Evolutionary conservation across 1,140 invertebrate species (phyloP).

Genomic region (Bombus confusus): DNA sequence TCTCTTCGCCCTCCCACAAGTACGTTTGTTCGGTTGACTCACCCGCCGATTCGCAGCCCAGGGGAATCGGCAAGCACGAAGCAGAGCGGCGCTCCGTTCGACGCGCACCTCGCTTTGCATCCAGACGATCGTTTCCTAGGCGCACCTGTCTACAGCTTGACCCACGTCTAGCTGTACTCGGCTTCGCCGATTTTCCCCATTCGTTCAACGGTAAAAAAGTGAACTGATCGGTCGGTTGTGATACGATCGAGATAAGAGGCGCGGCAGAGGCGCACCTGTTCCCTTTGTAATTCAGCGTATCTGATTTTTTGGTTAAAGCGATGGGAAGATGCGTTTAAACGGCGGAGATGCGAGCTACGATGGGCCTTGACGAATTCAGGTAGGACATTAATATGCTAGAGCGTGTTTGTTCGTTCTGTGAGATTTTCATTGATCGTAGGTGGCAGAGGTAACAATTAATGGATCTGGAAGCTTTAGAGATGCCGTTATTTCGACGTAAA

Average conservation of each 20-base stretch:
- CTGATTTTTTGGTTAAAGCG: neutral
- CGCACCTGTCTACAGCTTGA: conserved; percentile 28
- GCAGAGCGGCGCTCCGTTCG: conserved; percentile 14
- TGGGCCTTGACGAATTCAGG: neutral
- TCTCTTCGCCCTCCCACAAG: no score
- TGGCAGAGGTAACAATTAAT: no score
- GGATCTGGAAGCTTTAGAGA: no score
- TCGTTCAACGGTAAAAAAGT: neutral
- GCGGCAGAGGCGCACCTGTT: neutral
- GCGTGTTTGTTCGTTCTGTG: neutral
- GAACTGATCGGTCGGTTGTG: neutral
- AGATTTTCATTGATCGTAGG: neutral
- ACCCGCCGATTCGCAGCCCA: conserved; percentile 37
- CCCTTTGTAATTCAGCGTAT: neutral
- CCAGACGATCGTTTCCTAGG: neutral
- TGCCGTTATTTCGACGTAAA: no score
- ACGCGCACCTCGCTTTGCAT: conserved; percentile 32
- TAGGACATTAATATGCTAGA: neutral
- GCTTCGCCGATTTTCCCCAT: conserved; percentile 5
- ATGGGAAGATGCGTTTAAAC: no score
- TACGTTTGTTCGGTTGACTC: conserved; percentile 35
- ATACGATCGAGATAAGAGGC: neutral
- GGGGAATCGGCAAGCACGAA: conserved; percentile 52
- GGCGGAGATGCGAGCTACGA: neutral
- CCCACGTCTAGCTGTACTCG: neutral